These are phyloP conservation scores for Xylocopa sonorina DNA, from an alignment of 1,140 invertebrate genomes.

Conservation along the genomic window DNA sequence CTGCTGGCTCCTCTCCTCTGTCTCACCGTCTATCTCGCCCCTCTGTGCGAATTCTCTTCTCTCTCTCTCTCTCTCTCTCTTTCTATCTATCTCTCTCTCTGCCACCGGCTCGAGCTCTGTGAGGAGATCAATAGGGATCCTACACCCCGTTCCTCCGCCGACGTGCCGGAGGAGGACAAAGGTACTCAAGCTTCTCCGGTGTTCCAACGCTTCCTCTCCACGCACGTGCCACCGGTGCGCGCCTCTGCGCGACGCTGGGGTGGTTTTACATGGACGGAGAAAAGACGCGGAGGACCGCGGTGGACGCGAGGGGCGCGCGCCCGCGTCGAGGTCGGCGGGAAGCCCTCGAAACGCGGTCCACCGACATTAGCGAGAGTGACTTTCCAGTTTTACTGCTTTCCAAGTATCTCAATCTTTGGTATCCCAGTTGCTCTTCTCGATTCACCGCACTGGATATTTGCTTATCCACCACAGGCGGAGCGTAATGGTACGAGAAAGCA, in stretches of 20 bases:
- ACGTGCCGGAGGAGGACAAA: constrained; percentile 68
- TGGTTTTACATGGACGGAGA: background rate
- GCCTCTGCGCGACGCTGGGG: background rate
- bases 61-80: too few species aligned
- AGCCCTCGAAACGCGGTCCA: background rate
- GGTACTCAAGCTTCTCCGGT: constrained; percentile 63
- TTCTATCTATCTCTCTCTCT: too few species aligned
- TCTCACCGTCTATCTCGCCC: constrained; percentile 32
- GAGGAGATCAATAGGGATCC: constrained; percentile 72
- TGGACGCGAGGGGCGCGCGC: too few species aligned
- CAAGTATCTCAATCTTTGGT: too few species aligned
- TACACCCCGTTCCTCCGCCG: constrained; percentile 68
- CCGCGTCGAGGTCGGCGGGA: background rate
- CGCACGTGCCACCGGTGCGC: background rate
- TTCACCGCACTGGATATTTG: too few species aligned
- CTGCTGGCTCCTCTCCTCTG: background rate
- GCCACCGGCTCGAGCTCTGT: constrained; percentile 67
- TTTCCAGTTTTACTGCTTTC: background rate
- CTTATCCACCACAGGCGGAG: too few species aligned
- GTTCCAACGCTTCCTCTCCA: constrained; percentile 62
- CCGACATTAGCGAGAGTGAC: background rate
- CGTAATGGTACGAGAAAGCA: too few species aligned
- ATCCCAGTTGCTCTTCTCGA: too few species aligned
- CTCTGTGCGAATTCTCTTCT: constrained; percentile 58
- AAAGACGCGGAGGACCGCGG: background rate